A percentile compares a stretch with the other conserved stretches of the same genome.
Evolutionary conservation across 2,113 vertebrate species (phyloP).

Genomic region (Opisthocomus hoazin): DNA sequence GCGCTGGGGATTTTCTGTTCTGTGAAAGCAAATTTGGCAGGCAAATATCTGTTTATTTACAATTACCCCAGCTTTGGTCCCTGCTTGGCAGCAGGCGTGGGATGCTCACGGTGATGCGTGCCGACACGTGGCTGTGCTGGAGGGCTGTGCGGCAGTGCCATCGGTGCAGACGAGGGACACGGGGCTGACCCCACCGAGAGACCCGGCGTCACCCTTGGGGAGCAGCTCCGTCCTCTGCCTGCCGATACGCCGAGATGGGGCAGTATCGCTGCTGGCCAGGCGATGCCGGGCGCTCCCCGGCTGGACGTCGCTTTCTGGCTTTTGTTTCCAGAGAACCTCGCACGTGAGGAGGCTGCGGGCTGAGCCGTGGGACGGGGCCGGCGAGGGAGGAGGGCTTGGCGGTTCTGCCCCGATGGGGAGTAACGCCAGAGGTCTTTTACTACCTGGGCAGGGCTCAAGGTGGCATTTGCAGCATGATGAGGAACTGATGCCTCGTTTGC

Average conservation of each 20-base stretch:
- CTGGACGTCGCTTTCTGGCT: neutral
- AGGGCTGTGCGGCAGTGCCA: neutral
- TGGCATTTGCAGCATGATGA: neutral
- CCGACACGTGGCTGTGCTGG: neutral
- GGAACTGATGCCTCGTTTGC: neutral
- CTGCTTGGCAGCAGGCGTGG: neutral
- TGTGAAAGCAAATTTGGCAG: neutral
- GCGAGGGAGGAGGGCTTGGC: neutral
- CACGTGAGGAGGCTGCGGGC: rapidly evolving
- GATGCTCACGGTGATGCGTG: neutral
- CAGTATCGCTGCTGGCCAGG: neutral
- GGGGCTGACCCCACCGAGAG: rapidly evolving
- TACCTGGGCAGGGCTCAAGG: neutral
- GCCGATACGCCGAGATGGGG: neutral
- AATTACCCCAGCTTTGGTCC: neutral
- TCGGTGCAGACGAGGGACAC: neutral
- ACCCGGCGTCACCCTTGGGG: rapidly evolving
- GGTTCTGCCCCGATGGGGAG: neutral
- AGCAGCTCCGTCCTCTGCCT: neutral
- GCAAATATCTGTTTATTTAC: neutral
- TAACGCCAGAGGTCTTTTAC: neutral
- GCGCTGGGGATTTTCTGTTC: neutral
- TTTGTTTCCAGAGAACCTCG: neutral
- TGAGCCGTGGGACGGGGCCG: neutral
- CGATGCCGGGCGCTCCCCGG: rapidly evolving